A percentile compares a stretch with the other conserved stretches of the same genome.
phyloP scores from a whole-genome alignment of 1,140 invertebrate genomes.

The Diprion similis region DNA sequence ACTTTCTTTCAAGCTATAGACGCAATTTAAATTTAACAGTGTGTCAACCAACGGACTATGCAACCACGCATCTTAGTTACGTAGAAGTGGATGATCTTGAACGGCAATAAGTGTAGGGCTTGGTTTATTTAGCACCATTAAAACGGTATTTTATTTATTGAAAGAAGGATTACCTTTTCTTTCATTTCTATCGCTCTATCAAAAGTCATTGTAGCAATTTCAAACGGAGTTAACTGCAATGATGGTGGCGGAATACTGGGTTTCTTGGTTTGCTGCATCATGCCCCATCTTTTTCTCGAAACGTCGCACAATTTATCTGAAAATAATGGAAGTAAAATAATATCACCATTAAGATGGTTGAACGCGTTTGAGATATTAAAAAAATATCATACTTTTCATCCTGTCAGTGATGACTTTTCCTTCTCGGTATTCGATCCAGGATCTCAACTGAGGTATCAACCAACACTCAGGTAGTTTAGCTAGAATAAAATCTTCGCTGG shows the following conservation, averaged over 20 bases:
- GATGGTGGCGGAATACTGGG: constrained; percentile 21
- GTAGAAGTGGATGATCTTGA: constrained; percentile 2
- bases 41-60: too few species aligned
- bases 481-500: constrained; percentile 45
- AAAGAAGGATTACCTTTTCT: constrained; percentile 26
- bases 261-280: neutral
- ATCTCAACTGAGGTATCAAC: constrained; percentile 45
- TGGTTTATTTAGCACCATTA: neutral
- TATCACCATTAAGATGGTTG: neutral
- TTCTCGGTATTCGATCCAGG: constrained; percentile 48
- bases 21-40: too few species aligned
- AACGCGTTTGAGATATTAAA: constrained; percentile 1
- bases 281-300: constrained; percentile 25
- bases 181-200: constrained; percentile 31
- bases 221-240: constrained; percentile 25
- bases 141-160: constrained; percentile 1
- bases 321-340: constrained; percentile 17
- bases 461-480: constrained; percentile 49
- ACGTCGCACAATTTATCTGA: constrained; percentile 29
- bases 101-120: too few species aligned
- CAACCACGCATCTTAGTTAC: neutral
- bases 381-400: constrained; percentile 40
- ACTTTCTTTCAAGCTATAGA: neutral
- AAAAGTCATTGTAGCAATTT: constrained; percentile 29
- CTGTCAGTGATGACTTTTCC: constrained; percentile 34